phyloP scores from a whole-genome alignment of 2,888 invertebrate species.

The Limnephilus auricula region DNA sequence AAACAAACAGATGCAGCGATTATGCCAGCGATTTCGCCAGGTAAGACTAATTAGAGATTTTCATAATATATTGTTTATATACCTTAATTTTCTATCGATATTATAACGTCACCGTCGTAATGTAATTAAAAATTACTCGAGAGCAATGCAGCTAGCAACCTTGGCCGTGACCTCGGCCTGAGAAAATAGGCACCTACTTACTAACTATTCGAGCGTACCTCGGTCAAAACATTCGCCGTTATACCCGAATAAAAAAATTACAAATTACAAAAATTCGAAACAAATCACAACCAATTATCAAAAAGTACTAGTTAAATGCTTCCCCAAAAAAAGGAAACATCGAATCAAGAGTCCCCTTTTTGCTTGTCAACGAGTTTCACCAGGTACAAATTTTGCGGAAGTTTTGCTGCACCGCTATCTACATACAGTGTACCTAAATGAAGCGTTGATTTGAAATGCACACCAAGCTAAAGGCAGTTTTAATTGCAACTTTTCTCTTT shows the following conservation, averaged over 20 bases:
- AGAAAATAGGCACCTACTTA: neutral
- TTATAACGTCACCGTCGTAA: neutral
- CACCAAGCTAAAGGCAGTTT: neutral
- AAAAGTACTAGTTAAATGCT: neutral
- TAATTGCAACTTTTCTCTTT: neutral
- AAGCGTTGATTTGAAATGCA: neutral
- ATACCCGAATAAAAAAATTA: conserved; percentile 30
- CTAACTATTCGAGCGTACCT: neutral
- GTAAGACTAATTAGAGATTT: neutral
- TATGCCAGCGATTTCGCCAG: too few species aligned
- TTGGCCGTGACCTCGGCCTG: conserved; percentile 31
- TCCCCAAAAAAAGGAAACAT: neutral
- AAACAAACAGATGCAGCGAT: neutral
- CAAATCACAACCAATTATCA: neutral
- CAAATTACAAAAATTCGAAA: neutral
- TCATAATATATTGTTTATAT: neutral
- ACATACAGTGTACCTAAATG: neutral
- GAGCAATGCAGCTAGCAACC: neutral
- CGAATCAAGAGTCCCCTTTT: neutral
- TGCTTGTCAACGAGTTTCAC: neutral
- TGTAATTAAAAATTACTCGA: neutral
- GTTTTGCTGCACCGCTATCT: neutral
- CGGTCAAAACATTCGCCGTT: conserved; percentile 31
- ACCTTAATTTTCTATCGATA: neutral
- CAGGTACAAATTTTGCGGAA: neutral